Evolutionary conservation across 2,888 invertebrate species (phyloP).

Genomic region (Diploptera punctata): DNA sequence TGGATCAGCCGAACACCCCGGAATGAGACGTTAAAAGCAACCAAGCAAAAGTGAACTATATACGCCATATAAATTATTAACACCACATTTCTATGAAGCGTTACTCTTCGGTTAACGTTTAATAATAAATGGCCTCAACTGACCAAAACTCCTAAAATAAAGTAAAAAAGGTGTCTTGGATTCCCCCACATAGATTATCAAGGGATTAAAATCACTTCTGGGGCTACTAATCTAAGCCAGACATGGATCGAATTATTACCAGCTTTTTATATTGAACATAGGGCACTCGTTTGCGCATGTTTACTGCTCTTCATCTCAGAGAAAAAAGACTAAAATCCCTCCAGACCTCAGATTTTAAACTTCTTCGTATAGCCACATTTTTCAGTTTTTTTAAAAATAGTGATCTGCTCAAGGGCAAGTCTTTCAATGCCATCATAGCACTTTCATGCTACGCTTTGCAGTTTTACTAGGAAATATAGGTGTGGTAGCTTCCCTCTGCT

Average conservation of each 20-base stretch:
- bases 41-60: slow-evolving; percentile 18
- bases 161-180: slow-evolving; percentile 1
- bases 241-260: neutral
- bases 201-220: neutral
- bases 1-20: slow-evolving; percentile 11
- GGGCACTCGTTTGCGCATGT: too few species aligned
- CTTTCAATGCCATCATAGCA: too few species aligned
- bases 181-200: neutral
- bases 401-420: too few species aligned
- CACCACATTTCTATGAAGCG: neutral
- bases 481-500: too few species aligned
- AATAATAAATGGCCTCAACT: slow-evolving; percentile 10
- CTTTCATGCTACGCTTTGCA: too few species aligned
- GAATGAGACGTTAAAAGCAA: slow-evolving; percentile 18
- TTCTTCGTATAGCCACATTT: too few species aligned
- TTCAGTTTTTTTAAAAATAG: too few species aligned
- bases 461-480: too few species aligned
- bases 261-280: too few species aligned
- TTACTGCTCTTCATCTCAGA: too few species aligned
- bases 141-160: slow-evolving; percentile 9
- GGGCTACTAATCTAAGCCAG: neutral
- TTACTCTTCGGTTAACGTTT: neutral
- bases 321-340: too few species aligned
- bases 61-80: slow-evolving; percentile 17
- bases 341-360: too few species aligned